Evolutionary conservation across 2,113 vertebrate species (phyloP).

Genomic region (Bos javanicus): DNA sequence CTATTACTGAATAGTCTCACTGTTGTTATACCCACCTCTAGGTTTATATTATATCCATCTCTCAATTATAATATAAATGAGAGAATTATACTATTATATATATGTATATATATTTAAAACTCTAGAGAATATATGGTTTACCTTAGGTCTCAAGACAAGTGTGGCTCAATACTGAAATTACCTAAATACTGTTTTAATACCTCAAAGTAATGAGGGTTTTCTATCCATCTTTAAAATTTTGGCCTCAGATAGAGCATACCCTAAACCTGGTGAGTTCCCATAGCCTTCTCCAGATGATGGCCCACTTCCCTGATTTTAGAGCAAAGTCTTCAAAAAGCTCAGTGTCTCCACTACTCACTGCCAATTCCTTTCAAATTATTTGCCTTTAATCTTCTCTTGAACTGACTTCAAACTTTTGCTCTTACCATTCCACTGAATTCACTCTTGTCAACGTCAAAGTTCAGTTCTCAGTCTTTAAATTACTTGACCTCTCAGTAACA

Average conservation of each 20-base stretch:
- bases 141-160: background rate
- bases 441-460: background rate
- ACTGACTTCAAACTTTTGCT: background rate
- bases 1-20: background rate
- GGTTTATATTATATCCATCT: background rate
- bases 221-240: background rate
- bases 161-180: background rate
- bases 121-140: background rate
- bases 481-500: background rate
- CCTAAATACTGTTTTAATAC: background rate
- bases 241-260: background rate
- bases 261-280: rapidly evolving
- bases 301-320: background rate
- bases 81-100: background rate
- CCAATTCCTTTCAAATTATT: background rate
- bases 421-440: background rate
- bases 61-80: background rate
- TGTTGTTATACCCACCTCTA: background rate
- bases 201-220: background rate
- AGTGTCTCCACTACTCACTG: background rate
- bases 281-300: background rate
- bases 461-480: background rate
- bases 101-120: background rate
- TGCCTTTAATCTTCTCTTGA: background rate
- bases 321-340: background rate